Evolutionary conservation across 2,888 invertebrate species (phyloP).

Genomic region (Aphodius sticticus): DNA sequence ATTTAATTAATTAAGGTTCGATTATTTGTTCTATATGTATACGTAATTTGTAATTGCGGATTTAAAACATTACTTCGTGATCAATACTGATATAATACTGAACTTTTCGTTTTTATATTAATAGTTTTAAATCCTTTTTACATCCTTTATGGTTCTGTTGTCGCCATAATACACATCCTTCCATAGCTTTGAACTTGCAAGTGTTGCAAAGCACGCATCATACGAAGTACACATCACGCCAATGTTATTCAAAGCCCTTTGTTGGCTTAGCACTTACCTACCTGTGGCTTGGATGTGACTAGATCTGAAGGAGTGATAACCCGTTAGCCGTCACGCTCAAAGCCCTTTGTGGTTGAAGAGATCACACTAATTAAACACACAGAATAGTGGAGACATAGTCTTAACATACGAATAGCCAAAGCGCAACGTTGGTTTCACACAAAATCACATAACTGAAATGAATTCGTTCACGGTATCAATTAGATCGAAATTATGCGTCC

Average conservation of each 20-base stretch:
- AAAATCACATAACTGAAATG: not conserved
- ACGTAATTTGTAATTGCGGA: no score
- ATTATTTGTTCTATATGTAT: no score
- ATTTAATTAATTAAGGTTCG: no score
- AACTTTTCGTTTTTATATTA: no score
- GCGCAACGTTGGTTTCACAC: not conserved
- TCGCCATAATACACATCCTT: no score
- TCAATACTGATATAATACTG: no score
- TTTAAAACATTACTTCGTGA: no score
- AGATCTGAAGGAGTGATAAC: not conserved
- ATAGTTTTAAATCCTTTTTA: no score
- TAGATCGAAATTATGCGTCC: not conserved
- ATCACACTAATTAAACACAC: not conserved
- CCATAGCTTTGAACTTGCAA: no score
- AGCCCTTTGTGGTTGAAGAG: not conserved
- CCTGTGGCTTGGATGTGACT: not conserved
- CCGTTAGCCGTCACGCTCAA: not conserved
- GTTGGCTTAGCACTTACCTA: not conserved
- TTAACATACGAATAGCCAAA: not conserved
- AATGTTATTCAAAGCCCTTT: not conserved
- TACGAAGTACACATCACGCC: no score
- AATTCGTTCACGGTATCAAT: not conserved
- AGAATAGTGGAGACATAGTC: not conserved
- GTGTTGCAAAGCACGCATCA: no score
- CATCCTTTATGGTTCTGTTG: no score